A percentile compares a stretch with the other conserved stretches of the same genome.
Conservation (phyloP, 2,113 vertebrate genomes). For the Mormoops blainvillei region DNA sequence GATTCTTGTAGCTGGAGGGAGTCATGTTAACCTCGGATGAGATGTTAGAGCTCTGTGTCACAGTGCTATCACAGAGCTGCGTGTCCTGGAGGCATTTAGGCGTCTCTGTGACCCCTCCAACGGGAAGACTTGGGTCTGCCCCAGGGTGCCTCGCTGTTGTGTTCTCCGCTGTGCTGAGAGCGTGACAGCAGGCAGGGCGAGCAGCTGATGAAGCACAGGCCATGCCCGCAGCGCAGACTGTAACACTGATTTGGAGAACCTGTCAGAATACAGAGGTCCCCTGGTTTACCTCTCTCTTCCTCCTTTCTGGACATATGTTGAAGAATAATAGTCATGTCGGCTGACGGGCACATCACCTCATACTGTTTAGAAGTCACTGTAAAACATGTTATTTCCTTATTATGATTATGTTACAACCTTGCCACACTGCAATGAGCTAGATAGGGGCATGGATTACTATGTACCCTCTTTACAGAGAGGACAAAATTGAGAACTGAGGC, state of each 20-base stretch:
- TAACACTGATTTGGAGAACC: not conserved
- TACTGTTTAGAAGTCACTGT: not conserved
- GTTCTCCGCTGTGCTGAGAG: not conserved
- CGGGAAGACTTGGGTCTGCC: not conserved
- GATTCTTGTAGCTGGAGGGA: not conserved
- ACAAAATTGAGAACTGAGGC: not conserved
- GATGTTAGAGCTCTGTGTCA: not conserved
- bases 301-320: no score
- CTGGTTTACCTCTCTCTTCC: not conserved
- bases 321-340: not conserved
- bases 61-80: no score
- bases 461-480: not conserved
- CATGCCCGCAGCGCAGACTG: rapidly evolving
- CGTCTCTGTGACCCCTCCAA: not conserved
- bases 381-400: not conserved
- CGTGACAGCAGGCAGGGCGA: not conserved
- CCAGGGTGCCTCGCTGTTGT: not conserved
- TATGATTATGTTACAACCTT: not conserved
- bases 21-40: not conserved
- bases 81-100: not conserved
- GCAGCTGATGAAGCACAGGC: not conserved
- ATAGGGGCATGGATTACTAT: not conserved
- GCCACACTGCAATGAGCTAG: not conserved
- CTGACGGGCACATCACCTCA: not conserved
- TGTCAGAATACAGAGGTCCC: not conserved